These are phyloP conservation scores for Psilopogon haemacephalus DNA, from an alignment of 2,113 vertebrate species.

Conservation along the genomic window DNA sequence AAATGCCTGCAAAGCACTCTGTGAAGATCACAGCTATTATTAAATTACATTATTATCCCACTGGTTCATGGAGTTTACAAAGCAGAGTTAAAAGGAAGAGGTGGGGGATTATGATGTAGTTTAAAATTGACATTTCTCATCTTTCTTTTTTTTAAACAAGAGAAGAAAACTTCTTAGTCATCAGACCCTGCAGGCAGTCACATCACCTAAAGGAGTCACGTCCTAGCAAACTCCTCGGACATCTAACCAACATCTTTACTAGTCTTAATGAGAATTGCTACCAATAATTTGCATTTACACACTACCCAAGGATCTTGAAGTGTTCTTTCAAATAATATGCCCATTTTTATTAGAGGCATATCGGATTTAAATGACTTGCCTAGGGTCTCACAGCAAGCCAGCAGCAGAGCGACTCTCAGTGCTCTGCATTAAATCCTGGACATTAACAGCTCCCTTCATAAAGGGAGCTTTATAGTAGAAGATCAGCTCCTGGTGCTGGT, in stretches of 20 bases:
- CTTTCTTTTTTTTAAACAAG: background rate
- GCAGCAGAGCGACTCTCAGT: constrained; percentile 19
- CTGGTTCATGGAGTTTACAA: background rate
- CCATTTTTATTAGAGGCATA: constrained; percentile 45
- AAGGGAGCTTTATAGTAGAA: background rate
- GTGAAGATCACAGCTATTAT: background rate
- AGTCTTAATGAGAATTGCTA: constrained; percentile 36
- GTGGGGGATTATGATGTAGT: background rate
- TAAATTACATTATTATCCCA: background rate
- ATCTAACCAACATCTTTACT: constrained; percentile 5
- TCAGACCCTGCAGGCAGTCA: background rate
- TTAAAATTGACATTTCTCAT: background rate
- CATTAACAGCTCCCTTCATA: constrained; percentile 17
- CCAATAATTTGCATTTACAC: constrained; percentile 52
- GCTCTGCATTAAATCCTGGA: constrained; percentile 36
- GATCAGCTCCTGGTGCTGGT: constrained; percentile 28
- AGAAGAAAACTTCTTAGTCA: background rate
- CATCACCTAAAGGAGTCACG: background rate
- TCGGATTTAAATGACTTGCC: constrained; percentile 56
- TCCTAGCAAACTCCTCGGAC: background rate
- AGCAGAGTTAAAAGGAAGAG: background rate
- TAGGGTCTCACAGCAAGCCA: constrained; percentile 47
- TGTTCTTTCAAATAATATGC: constrained; percentile 45
- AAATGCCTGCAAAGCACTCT: background rate
- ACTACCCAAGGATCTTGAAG: constrained; percentile 50